Evolutionary conservation across 1,140 invertebrate genomes (phyloP), one percentile per base, ranked within the genome.

Genomic region (Bombus ignitus): DNA sequence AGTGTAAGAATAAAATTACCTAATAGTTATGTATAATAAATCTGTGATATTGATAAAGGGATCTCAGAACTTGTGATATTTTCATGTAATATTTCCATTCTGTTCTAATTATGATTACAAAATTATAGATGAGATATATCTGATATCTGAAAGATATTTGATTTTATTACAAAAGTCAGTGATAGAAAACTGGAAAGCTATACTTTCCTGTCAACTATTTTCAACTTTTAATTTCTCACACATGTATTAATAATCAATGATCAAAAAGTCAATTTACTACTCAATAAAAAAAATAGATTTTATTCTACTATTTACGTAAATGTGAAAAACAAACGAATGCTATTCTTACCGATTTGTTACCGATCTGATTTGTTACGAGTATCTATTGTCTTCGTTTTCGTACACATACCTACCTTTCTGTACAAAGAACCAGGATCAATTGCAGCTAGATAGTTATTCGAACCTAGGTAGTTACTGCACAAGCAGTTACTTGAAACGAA

Each of bases 401-500:
- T 62, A 6, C n/a, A 65, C 62, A 15, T 65, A 32, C 39, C 6
- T 13, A 4, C 8, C 22, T 62, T 42, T n/a, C 18, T 37, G 4
- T 9, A 47, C 12, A 39, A 76, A 76, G 37, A 15, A n/a, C 8
- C 47, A 18, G 18, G 53, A 59, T 76, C 74, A 39, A 76, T 62
- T 39, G 37, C 53, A 62, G 25, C 57, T n/a, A 39, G 53, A 62
- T 62, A n/a, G 59, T 62, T 76, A 47, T 28, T 39, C 66, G 66
- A 65, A 65, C n/a, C 32, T 65, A 8, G 62, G 13, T n/a, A 15
- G 62, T 65, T 32, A 65, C 62, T 32, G n/a, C 62, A 15, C 47
- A 47, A 18, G 18, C 47, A 59, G 73, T 75, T 75, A 44, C 35
- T 37, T 32, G 62, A 68, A 68, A 37, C 35, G 74, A 62, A 76